Conservation (phyloP, 1,140 invertebrate genomes). For the Ridgeia piscesae region DNA sequence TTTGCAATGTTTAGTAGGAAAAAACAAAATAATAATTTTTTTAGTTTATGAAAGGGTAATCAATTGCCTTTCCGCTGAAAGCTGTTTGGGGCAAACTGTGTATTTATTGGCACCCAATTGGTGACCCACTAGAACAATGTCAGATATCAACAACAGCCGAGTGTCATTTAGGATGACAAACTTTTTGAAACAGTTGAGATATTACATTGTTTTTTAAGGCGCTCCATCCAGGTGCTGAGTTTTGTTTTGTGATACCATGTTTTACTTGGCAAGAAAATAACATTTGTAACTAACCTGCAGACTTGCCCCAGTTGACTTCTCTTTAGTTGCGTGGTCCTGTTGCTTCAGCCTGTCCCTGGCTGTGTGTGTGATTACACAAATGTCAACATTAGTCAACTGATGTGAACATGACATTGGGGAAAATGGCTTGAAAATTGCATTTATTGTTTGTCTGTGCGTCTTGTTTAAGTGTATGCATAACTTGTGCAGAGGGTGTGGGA, state of each 20-base stretch:
- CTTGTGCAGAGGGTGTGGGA: no score
- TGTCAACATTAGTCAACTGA: background rate
- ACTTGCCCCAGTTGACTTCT: background rate
- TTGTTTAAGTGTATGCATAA: background rate
- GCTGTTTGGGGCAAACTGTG: background rate
- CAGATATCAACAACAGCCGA: background rate
- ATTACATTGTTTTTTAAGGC: no score
- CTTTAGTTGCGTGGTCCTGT: background rate
- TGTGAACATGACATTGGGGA: background rate
- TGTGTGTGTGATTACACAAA: background rate
- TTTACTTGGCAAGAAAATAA: background rate
- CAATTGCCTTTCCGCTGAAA: background rate
- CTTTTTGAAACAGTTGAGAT: no score
- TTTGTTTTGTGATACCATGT: no score
- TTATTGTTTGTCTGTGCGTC: background rate
- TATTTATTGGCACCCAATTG: no score
- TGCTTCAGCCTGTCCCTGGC: background rate
- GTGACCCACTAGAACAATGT: no score
- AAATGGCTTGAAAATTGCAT: background rate
- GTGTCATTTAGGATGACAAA: background rate
- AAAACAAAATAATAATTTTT: background rate
- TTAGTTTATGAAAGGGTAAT: background rate
- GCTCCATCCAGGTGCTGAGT: no score
- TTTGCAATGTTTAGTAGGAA: background rate
- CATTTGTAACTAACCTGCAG: background rate